phyloP scores from a whole-genome alignment of 2,888 invertebrate species.

The Himalopsyche kuldschensis region DNA sequence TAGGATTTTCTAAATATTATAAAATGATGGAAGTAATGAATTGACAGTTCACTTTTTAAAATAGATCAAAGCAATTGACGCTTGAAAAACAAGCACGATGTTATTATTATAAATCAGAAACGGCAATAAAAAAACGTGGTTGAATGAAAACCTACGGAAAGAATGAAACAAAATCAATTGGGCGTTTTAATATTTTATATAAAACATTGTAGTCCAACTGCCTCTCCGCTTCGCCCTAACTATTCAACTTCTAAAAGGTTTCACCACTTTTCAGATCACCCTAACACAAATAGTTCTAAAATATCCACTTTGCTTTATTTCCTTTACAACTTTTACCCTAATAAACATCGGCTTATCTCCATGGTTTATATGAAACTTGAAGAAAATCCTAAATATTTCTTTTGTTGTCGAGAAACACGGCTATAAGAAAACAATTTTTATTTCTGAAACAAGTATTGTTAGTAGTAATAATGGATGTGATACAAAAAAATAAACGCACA shows the following conservation, averaged over 20 bases:
- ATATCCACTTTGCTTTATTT: slow-evolving; percentile 1
- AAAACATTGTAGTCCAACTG: not conserved
- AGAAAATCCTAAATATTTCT: not conserved
- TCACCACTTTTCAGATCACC: not conserved
- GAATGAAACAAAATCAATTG: not conserved
- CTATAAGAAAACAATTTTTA: not conserved
- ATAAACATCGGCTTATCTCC: not conserved
- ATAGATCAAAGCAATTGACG: too few relatives aligned
- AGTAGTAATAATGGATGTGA: not conserved
- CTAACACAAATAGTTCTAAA: not conserved
- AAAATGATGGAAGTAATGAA: too few relatives aligned
- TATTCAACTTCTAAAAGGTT: not conserved
- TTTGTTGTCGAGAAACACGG: not conserved
- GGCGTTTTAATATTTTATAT: not conserved
- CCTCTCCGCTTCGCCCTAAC: not conserved
- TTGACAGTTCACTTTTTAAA: too few relatives aligned
- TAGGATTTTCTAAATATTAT: too few relatives aligned
- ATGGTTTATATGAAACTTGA: not conserved
- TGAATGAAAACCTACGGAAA: too few relatives aligned
- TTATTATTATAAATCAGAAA: too few relatives aligned
- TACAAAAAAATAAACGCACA: not conserved
- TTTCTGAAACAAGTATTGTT: not conserved
- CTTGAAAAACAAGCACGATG: too few relatives aligned
- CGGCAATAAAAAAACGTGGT: too few relatives aligned
- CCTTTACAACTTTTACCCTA: not conserved